A percentile compares a stretch with the other conserved stretches of the same genome.
phyloP scores from a whole-genome alignment of 2,888 invertebrate species.

The Stramonita haemastoma region DNA sequence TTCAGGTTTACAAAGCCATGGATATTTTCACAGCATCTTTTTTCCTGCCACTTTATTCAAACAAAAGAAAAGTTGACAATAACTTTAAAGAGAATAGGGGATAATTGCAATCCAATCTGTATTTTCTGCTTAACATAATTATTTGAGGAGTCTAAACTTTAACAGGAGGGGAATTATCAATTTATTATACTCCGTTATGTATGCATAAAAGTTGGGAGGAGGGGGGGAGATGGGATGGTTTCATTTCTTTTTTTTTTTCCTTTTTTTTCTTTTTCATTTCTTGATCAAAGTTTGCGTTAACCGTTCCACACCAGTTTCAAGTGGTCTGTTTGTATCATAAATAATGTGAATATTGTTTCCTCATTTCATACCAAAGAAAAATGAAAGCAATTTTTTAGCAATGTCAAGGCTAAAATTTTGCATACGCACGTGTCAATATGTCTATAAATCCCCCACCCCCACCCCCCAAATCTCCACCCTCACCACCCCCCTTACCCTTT shows the following conservation, averaged over 20 bases:
- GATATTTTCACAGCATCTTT: no score
- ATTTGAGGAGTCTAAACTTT: neutral
- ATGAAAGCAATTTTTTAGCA: neutral
- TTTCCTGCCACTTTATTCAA: neutral
- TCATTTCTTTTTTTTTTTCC: neutral
- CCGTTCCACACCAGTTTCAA: neutral
- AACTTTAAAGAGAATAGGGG: no score
- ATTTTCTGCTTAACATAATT: neutral
- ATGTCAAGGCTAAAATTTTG: neutral
- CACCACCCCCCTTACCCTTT: neutral
- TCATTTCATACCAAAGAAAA: conserved; percentile 10
- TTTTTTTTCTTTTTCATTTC: neutral
- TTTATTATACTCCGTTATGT: neutral
- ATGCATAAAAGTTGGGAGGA: neutral
- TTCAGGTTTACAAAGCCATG: neutral
- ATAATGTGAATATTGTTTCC: conserved; percentile 10
- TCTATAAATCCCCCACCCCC: neutral
- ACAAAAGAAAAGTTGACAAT: neutral
- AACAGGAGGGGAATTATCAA: no score
- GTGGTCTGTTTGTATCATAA: neutral
- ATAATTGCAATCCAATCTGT: neutral
- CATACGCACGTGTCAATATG: neutral
- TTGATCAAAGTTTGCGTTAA: neutral
- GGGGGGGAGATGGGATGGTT: neutral
- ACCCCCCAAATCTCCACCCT: neutral